Evolutionary conservation across 2,888 invertebrate species (phyloP), one percentile per base, ranked within the genome.

Genomic region (Tryphoninae sp.): DNA sequence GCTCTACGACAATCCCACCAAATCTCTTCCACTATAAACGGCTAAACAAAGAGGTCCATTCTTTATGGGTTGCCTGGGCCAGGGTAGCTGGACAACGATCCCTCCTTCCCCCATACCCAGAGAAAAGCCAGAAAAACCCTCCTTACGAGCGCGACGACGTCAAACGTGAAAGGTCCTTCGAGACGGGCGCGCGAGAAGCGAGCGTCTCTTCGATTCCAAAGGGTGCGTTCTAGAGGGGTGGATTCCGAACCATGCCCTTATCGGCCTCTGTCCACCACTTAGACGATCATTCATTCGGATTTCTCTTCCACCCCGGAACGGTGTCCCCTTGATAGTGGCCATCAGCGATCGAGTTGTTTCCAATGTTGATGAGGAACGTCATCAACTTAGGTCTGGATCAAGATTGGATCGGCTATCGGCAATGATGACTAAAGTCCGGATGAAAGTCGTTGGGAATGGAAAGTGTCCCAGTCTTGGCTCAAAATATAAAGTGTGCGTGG

Each of bases 31-130:
- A 89, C 91, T 89, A 89, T 92, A 92, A 92, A 92, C 92, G 91
- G 91, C 92, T 92, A 92, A 92, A 92, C 92, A 92, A 92, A 92
- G 91, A 91, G 90, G 89, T 91, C 89, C 87, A 91, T 91, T 91
- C 91, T 91, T 91, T 82, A 79, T 82, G 74, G 76, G 68, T 64
- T 49, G 82, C 53, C 62, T 42, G 67, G 61, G 53, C 80, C 72
- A 53, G 71, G 78, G 68, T 55, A 23, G 76, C 74, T 71, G 75
- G 74, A 74, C 79, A 78, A 81, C 79, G 74, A 82, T 75, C 49
- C 78, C 51, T 33, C 33, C 33, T 33, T 6, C 33, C 33, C 33
- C 33, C 33, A 33, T 33, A 68, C 53, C 73, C 68, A 62, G 59
- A 62, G 67, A 61, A 22, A 73, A 58, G 45, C 75, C 73, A 42